Evolutionary conservation across 2,113 vertebrate genomes (phyloP), one percentile per base, ranked within the genome.

Genomic region (Callospermophilus lateralis): DNA sequence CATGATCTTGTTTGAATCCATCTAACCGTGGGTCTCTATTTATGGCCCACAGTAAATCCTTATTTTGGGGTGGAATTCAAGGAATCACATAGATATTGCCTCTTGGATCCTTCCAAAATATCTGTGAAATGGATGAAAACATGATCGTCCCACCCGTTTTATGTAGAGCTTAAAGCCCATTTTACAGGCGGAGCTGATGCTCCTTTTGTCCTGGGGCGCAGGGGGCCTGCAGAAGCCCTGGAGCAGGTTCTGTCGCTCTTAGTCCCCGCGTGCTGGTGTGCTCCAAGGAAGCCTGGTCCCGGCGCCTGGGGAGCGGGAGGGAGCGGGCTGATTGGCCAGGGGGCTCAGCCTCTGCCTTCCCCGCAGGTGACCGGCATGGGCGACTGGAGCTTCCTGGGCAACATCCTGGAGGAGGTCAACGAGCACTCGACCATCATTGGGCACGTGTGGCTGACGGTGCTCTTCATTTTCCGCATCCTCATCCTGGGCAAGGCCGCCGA

Each of bases 331-430:
- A 45, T 7, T 8, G 45, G 45, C 45, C 45, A n/a, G n/a, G 45
- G 6, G 45, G 8, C 92, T 97, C 74, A 96, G 68, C 93, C 97
- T 97, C n/a, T 96, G 96, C 94, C 90, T 97, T 97, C 86, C 96
- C 70, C 98, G 96, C 97, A 98, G 98, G 98, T 94, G 98, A 58
- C 98, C 98, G 98, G 99, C 98, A 99, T 99, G 99, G 99, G 99
- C 97, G 99, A 99, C 98, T 99, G 99, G 99, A 99, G 99, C 98
- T 99, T 99, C 99, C 99, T 99, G 98, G 99, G 99, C 98, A 99
- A 99, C 98, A 99, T 99, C 99, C 99, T 99, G 99, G 99, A 99
- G 98, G 99, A 99, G 99, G 99, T 99, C 93, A 99, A 99, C 1
- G 99, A 99, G 98, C 99, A 99, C 97, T 99, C 99, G 92, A 99